Conservation (phyloP, 2,888 invertebrate genomes). For the Macrosiphum euphorbiae region DNA sequence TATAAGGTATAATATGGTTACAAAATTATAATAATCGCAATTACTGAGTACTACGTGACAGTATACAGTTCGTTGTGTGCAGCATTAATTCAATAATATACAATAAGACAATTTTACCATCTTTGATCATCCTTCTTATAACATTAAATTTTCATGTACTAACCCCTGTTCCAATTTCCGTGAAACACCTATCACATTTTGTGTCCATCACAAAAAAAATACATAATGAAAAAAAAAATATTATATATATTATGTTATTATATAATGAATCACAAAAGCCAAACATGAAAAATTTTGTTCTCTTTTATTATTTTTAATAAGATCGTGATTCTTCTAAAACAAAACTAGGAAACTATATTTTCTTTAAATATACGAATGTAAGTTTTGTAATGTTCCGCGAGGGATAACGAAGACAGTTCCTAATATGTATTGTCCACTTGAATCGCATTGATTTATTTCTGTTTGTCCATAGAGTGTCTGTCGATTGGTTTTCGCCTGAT, state of each 20-base stretch:
- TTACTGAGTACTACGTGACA: neutral
- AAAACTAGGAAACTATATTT: neutral
- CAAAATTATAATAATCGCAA: neutral
- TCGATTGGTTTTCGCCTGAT: neutral
- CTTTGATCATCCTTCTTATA: neutral
- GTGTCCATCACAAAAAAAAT: neutral
- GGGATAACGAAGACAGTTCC: neutral
- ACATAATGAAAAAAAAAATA: neutral
- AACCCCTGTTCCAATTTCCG: neutral
- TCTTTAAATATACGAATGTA: neutral
- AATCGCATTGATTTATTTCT: neutral
- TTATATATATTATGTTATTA: neutral
- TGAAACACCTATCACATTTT: neutral
- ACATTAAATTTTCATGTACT: neutral
- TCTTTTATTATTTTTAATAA: neutral
- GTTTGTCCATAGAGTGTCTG: neutral
- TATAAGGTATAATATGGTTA: neutral
- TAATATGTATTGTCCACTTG: neutral
- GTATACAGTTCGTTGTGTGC: neutral
- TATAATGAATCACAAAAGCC: neutral
- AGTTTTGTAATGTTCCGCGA: neutral
- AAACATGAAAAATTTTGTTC: neutral
- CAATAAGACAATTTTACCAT: neutral
- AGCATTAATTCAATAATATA: neutral
- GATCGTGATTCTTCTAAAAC: neutral